Conservation (phyloP, 2,113 vertebrate genomes). For the Aepyceros melampus region DNA sequence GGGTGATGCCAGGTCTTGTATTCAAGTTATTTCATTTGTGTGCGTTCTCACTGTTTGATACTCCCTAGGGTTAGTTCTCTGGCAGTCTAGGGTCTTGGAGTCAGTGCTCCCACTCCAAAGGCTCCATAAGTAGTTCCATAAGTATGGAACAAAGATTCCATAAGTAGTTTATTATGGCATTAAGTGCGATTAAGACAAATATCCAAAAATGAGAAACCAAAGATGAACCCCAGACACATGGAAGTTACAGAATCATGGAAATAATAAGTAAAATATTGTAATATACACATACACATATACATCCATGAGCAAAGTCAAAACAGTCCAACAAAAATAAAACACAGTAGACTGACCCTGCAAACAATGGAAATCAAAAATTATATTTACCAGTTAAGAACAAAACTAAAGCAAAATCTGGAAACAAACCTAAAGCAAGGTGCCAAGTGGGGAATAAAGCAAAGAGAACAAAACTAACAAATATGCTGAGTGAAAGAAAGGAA, state of each 20-base stretch:
- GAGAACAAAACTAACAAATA: background rate
- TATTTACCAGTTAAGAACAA: background rate
- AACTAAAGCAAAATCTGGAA: background rate
- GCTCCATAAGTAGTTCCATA: background rate
- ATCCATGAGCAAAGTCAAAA: background rate
- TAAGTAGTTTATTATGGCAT: background rate
- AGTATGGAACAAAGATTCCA: background rate
- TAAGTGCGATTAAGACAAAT: background rate
- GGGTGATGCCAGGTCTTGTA: fast-evolving
- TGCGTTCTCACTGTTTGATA: background rate
- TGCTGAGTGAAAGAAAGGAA: background rate
- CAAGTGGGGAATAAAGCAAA: background rate
- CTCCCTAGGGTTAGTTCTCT: background rate
- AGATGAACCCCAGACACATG: background rate
- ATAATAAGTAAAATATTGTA: background rate
- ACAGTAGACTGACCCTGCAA: background rate
- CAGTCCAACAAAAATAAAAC: background rate
- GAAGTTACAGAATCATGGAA: background rate
- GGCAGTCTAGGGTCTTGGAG: background rate
- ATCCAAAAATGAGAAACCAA: background rate
- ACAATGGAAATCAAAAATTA: background rate
- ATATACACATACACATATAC: background rate
- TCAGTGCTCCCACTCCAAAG: background rate
- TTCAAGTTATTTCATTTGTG: background rate
- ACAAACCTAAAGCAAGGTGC: background rate